These are phyloP conservation scores for Lonchura striata DNA, from an alignment of 2,113 vertebrate genomes.

Conservation along the genomic window DNA sequence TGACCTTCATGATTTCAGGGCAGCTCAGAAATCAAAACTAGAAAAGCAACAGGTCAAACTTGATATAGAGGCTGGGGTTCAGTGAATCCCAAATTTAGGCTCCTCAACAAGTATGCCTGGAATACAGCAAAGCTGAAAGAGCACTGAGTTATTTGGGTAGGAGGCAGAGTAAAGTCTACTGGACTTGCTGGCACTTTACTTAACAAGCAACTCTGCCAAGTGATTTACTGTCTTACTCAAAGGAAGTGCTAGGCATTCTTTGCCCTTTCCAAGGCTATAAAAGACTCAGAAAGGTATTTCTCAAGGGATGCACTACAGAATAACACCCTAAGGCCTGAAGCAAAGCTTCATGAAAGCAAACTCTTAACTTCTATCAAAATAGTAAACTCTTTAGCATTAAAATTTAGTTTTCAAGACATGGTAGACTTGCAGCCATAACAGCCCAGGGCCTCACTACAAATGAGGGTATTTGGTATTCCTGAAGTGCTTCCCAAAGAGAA, in stretches of 20 bases:
- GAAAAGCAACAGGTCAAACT: neutral
- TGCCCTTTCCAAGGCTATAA: neutral
- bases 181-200: neutral
- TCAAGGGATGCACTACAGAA: neutral
- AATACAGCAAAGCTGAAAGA: neutral
- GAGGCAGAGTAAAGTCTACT: neutral
- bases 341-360: neutral
- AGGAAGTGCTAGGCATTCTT: constrained; percentile 40
- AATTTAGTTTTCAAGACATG: neutral
- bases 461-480: neutral
- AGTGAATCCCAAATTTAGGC: neutral
- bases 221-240: neutral
- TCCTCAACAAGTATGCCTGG: neutral
- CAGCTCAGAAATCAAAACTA: neutral
- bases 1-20: neutral
- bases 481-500: neutral
- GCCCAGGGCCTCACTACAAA: neutral
- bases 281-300: neutral
- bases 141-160: neutral
- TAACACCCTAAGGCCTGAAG: neutral
- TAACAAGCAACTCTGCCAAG: neutral
- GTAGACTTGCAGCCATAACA: neutral
- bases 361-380: neutral
- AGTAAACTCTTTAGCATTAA: neutral
- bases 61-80: neutral